Percentiles rank a stretch among this genome's conserved stretches.
These are phyloP conservation scores for Galaxea fascicularis DNA, from an alignment of 92 coral and sea anemone genomes.

Conservation along the genomic window DNA sequence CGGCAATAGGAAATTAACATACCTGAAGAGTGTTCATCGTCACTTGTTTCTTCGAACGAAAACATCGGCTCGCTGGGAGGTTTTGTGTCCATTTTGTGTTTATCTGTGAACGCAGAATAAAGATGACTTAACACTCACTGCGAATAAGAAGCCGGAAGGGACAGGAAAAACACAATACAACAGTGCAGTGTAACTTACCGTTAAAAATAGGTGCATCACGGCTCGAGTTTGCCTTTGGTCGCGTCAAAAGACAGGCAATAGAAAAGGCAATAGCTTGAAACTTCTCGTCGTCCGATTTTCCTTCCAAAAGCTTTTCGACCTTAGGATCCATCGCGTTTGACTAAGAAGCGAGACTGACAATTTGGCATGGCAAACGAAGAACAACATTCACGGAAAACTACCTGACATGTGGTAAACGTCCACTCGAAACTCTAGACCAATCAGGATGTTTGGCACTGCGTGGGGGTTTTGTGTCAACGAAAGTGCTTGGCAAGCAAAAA, in stretches of 20 bases:
- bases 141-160: background rate
- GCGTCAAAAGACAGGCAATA: conserved; percentile 45
- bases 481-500: conserved; percentile 21
- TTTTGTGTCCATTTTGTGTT: background rate
- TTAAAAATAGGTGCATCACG: background rate
- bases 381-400: conserved; percentile 6
- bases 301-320: conserved; percentile 34
- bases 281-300: conserved; percentile 22
- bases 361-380: background rate
- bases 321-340: conserved; percentile 43
- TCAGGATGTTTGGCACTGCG: background rate
- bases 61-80: background rate
- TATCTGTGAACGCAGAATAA: background rate
- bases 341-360: background rate
- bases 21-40: conserved; percentile 37
- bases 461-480: conserved; percentile 3
- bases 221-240: conserved; percentile 33
- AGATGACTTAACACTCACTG: background rate
- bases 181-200: background rate
- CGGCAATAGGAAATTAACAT: background rate
- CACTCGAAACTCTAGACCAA: background rate
- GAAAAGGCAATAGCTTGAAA: conserved; percentile 53
- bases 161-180: background rate
- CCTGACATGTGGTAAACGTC: background rate
- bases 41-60: conserved; percentile 49